A percentile compares a stretch with the other conserved stretches of the same genome.
Conservation (phyloP, 2,888 invertebrate genomes). For the Pelosia muscerda region DNA sequence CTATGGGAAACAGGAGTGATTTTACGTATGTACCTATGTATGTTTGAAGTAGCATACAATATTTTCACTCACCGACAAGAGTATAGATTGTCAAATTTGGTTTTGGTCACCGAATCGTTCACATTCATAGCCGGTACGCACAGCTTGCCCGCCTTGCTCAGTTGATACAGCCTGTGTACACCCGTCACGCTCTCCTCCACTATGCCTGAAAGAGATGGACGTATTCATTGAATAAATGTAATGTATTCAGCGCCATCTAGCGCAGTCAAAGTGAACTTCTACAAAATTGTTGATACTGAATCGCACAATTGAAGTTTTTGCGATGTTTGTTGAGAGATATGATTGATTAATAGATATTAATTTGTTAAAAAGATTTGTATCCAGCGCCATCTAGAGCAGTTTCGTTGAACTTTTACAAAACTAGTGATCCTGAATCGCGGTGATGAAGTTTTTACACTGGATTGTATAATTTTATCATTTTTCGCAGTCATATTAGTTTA, state of each 20-base stretch:
- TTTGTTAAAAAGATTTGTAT: neutral
- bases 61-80: conserved; percentile 93
- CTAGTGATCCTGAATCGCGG: neutral
- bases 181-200: conserved; percentile 99
- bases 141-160: conserved; percentile 97
- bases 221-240: neutral
- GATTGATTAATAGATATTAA: no score
- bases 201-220: conserved; percentile 88
- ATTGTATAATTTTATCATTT: no score
- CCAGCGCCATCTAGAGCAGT: neutral
- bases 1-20: no score
- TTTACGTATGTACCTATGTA: no score
- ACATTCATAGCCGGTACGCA: conserved; percentile 99
- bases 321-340: no score
- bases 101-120: conserved; percentile 99
- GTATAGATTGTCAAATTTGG: conserved; percentile 98
- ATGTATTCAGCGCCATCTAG: neutral
- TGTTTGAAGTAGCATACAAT: no score
- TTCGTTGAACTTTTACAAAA: neutral
- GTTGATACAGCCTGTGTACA: conserved; percentile 98
- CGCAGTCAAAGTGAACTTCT: neutral
- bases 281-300: no score
- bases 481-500: no score
- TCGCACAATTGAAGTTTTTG: no score
- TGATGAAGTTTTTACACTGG: neutral